These are phyloP conservation scores for Crotophaga sulcirostris DNA, from an alignment of 2,113 vertebrate genomes.

Conservation along the genomic window DNA sequence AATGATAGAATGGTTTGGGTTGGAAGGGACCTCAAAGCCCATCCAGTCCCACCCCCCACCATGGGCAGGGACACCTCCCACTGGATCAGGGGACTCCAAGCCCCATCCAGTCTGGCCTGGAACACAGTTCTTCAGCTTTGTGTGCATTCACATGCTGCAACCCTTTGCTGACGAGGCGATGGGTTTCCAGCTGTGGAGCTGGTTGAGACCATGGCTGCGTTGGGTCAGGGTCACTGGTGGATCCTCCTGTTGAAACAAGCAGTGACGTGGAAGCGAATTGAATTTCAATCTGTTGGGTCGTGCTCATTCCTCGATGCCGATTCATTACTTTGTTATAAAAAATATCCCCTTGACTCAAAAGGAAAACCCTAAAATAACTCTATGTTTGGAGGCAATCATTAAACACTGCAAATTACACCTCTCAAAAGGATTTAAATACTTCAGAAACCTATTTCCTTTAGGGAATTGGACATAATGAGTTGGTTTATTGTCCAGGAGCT, in stretches of 20 bases:
- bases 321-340: neutral
- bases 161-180: too few species aligned
- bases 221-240: accelerated
- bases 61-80: too few species aligned
- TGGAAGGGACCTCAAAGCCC: too few species aligned
- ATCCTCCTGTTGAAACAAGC: neutral
- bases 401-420: neutral
- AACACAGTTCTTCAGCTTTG: too few species aligned
- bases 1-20: too few species aligned
- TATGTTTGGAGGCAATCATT: neutral
- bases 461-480: neutral
- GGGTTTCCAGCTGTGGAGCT: too few species aligned
- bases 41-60: too few species aligned
- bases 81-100: too few species aligned
- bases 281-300: neutral
- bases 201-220: neutral
- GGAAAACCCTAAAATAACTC: neutral
- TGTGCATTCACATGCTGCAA: too few species aligned
- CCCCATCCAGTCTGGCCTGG: too few species aligned
- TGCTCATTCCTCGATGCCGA: neutral
- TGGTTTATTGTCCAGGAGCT: neutral
- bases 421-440: neutral
- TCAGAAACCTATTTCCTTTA: neutral
- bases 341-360: neutral
- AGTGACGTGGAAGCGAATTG: neutral